These are phyloP conservation scores for Anolis sagrei DNA, from an alignment of 2,113 vertebrate species.

Conservation along the genomic window DNA sequence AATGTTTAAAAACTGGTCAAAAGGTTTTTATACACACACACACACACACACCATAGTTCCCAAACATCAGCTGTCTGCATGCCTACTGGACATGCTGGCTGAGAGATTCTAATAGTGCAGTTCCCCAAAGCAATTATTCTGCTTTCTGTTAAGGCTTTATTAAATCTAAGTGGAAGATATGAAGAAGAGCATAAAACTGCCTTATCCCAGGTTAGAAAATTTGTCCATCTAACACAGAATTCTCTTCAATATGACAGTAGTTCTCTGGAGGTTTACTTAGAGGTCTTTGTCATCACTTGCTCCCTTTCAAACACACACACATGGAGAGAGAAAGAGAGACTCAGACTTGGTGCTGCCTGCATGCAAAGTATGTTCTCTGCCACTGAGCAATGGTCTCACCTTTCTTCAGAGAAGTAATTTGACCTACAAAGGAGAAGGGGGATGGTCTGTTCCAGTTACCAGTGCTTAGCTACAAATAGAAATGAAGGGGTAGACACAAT, in stretches of 20 bases:
- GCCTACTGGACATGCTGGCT: too few species aligned
- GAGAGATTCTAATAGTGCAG: too few species aligned
- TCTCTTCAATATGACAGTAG: neutral
- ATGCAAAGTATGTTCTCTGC: neutral
- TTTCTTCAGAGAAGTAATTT: neutral
- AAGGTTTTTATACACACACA: too few species aligned
- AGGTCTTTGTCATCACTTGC: neutral
- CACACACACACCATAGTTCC: too few species aligned
- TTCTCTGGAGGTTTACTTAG: neutral
- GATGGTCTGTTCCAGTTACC: neutral
- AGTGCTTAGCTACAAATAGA: slow-evolving; percentile 23
- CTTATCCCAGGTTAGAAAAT: neutral
- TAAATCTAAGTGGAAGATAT: neutral
- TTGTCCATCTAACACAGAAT: neutral
- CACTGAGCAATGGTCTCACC: neutral
- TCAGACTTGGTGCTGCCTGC: neutral
- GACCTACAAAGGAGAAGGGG: neutral
- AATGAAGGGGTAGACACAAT: neutral
- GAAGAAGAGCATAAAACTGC: neutral
- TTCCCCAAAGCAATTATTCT: too few species aligned
- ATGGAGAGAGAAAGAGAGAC: neutral
- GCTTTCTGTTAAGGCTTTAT: too few species aligned
- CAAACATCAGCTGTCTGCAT: too few species aligned
- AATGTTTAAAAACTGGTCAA: too few species aligned
- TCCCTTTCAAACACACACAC: neutral